Evolutionary conservation across 1,140 invertebrate genomes (phyloP), one percentile per base, ranked within the genome.

Genomic region (Ostrea denselamellosa): DNA sequence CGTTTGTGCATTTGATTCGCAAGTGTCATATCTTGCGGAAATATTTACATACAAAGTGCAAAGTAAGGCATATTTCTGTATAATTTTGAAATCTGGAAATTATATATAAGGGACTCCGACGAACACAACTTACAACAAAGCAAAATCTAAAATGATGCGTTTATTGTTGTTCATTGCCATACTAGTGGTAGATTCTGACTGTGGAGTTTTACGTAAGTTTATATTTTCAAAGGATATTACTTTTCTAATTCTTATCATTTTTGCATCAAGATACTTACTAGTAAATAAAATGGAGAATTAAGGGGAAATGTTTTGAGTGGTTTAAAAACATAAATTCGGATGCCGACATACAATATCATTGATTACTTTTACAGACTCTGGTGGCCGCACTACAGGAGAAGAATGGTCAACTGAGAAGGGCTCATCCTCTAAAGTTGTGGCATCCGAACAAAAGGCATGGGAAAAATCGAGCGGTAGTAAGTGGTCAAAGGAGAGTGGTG

Each of bases 1-100:
- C 28, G 25, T 77, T 17, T 77, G 68, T 77, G 68, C 68, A 77
- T 77, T 77, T 77, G 68, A 34, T 34, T 77, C 28, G 12, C 14
- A 14, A 77, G 28, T 77, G 14, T 25, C 25, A 34, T 77, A 9
- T 28, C 28, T 77, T 14, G 28, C 25, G 68, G 28, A 77, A 77
- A 77, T 34, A 77, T 28, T 77, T 28, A 28, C 28, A 77, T 77
- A 2, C 25, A 77, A 77, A 77, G 22, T 77, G 68, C 68, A 44
- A 34, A 77, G n/a, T 22, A 68, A 44, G 19, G n/a, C 28, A 77
- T 17, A 12, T 44, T 77, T 17, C 25, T 77, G 68, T 25, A 77
- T 77, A 44, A 77, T 28, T 77, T 77, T 14, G 68, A 77, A 28
- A 25, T 77, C 12, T 34, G 8, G 68, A 17, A 25, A 77, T 25